Percentiles rank a stretch among this genome's conserved stretches.
Evolutionary conservation across 2,888 invertebrate genomes (phyloP).

Genomic region (Carcina quercana): DNA sequence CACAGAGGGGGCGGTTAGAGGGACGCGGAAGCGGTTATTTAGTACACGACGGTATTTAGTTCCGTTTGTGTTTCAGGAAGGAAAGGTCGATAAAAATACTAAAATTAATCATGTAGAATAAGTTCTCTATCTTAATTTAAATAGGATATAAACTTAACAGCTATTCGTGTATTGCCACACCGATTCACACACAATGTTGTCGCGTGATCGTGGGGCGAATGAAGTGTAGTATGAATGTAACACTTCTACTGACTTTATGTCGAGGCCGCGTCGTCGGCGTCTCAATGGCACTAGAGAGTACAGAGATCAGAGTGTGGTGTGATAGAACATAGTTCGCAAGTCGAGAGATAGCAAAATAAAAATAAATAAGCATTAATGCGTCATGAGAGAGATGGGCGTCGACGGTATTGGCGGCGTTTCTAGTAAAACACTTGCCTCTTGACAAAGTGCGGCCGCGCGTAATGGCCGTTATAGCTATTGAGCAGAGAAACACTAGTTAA

Average conservation of each 20-base stretch:
- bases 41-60: conserved; percentile 44
- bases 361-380: conserved; percentile 73
- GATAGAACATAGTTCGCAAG: conserved; percentile 45
- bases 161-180: conserved; percentile 28
- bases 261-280: conserved; percentile 47
- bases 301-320: conserved; percentile 33
- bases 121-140: conserved; percentile 48
- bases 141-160: conserved; percentile 16
- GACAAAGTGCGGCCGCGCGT: conserved; percentile 71
- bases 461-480: conserved; percentile 72
- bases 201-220: conserved; percentile 39
- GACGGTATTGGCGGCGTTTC: conserved; percentile 55
- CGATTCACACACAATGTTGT: conserved; percentile 35
- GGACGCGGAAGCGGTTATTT: conserved; percentile 55
- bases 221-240: conserved; percentile 27
- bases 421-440: conserved; percentile 76
- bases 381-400: conserved; percentile 67
- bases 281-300: conserved; percentile 38
- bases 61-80: conserved; percentile 80
- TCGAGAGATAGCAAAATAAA: conserved; percentile 41
- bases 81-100: conserved; percentile 90
- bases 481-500: conserved; percentile 63
- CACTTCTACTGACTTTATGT: conserved; percentile 33
- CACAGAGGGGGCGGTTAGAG: conserved; percentile 24
- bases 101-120: conserved; percentile 73